Evolutionary conservation across 1,140 invertebrate genomes (phyloP).

Genomic region (Meloidogyne hapla): DNA sequence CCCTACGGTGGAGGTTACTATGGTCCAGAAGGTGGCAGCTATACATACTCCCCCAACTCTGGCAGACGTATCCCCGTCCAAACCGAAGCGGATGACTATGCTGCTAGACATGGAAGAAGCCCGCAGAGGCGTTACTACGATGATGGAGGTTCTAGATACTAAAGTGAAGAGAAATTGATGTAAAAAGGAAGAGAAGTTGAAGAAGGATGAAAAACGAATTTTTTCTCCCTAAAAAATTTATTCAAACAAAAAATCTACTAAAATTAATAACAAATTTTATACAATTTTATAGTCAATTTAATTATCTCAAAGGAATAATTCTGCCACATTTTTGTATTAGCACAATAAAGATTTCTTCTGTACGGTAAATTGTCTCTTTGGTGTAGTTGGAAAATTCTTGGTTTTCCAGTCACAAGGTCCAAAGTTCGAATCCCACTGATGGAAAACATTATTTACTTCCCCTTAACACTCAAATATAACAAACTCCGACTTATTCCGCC

Average conservation of each 20-base stretch:
- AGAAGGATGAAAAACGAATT: neutral
- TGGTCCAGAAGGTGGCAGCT: neutral
- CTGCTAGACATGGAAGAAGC: neutral
- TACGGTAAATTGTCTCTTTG: neutral
- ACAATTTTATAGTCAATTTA: slow-evolving; percentile 6
- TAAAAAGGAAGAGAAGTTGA: neutral
- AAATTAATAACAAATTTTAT: neutral
- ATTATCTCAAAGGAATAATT: neutral
- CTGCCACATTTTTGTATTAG: too few relatives aligned
- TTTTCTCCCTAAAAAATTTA: too few relatives aligned
- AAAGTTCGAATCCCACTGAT: neutral
- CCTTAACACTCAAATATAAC: too few relatives aligned
- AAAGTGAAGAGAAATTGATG: neutral
- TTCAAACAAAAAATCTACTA: neutral
- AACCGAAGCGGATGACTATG: neutral
- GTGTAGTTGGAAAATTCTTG: neutral
- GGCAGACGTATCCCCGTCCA: neutral
- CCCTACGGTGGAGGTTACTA: neutral
- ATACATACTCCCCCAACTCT: neutral
- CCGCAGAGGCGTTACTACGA: neutral
- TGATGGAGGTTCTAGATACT: slow-evolving; percentile 1
- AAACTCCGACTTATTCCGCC: too few relatives aligned
- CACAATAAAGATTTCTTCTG: too few relatives aligned
- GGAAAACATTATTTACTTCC: neutral
- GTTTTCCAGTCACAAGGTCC: neutral